Percentiles rank a stretch among this genome's conserved stretches.
Conservation (phyloP, 2,113 vertebrate species). For the Hystrix brachyura region DNA sequence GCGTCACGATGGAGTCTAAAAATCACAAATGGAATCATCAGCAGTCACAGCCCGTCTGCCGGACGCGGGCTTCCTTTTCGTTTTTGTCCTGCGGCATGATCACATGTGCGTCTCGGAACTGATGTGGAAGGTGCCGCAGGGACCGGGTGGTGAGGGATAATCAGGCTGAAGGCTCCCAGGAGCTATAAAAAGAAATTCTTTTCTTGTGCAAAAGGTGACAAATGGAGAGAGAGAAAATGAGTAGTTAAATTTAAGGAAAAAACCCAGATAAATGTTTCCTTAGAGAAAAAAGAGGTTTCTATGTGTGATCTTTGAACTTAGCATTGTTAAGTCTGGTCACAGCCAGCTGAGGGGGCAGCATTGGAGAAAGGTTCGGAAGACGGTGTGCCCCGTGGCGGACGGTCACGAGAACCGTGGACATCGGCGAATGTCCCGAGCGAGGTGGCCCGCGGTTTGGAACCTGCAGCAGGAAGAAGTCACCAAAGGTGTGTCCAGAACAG, state of each 20-base stretch:
- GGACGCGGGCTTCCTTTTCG: not conserved
- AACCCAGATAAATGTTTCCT: not conserved
- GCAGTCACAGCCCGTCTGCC: not conserved
- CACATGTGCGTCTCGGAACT: not conserved
- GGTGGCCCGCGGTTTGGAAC: not conserved
- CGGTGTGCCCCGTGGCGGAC: rapidly evolving
- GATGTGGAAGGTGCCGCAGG: not conserved
- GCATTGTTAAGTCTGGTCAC: not conserved
- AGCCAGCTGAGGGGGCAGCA: not conserved
- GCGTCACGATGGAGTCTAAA: not conserved
- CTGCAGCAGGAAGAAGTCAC: not conserved
- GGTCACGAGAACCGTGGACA: rapidly evolving
- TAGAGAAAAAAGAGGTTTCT: not conserved
- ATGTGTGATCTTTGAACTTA: not conserved
- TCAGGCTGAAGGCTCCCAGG: not conserved
- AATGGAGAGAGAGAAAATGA: not conserved
- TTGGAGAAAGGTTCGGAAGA: not conserved
- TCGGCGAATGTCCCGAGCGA: not conserved
- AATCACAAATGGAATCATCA: too few relatives aligned
- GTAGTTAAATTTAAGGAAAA: not conserved
- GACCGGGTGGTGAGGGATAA: not conserved
- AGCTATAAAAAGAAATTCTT: not conserved
- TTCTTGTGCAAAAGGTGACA: not conserved
- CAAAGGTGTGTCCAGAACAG: not conserved
- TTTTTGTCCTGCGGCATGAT: not conserved